phyloP scores from a whole-genome alignment of 2,797 vertebrate genomes.

The Selene dorsalis region DNA sequence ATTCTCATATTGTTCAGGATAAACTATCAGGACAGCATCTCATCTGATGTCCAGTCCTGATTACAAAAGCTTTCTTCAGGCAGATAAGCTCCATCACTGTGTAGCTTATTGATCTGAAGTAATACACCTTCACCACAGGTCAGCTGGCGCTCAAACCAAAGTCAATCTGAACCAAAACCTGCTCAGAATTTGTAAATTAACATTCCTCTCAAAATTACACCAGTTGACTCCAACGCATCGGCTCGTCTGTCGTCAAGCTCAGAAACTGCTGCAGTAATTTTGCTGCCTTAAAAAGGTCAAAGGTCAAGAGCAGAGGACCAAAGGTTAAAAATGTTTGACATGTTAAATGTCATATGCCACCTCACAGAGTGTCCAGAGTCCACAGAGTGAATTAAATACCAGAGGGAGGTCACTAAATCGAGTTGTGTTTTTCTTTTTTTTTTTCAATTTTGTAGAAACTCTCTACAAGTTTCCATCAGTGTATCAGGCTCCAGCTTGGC shows the following conservation, averaged over 20 bases:
- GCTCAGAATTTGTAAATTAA: neutral
- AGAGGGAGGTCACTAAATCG: neutral
- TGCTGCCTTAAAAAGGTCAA: slow-evolving; percentile 3
- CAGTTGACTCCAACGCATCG: neutral
- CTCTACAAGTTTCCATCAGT: neutral
- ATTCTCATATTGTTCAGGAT: slow-evolving; percentile 4
- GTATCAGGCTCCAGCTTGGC: neutral
- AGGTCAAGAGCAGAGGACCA: neutral
- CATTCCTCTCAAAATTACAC: neutral
- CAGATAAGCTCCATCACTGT: slow-evolving; percentile 28
- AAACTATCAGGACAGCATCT: slow-evolving; percentile 6
- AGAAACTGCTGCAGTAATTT: slow-evolving; percentile 2
- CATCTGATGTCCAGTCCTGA: slow-evolving; percentile 27
- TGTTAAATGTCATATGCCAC: slow-evolving; percentile 3
- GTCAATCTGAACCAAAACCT: neutral
- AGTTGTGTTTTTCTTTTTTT: neutral
- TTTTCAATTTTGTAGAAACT: neutral
- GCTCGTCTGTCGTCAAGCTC: neutral
- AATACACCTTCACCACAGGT: slow-evolving; percentile 10
- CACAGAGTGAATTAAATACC: neutral
- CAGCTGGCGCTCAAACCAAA: slow-evolving; percentile 4
- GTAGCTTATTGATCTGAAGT: slow-evolving; percentile 27
- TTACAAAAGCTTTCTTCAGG: slow-evolving; percentile 17
- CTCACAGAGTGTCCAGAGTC: neutral
- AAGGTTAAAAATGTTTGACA: slow-evolving; percentile 9